Percentiles rank a stretch among this genome's conserved stretches.
Evolutionary conservation across 1,140 invertebrate species (phyloP).

Genomic region (Phenacoccus solenopsis): DNA sequence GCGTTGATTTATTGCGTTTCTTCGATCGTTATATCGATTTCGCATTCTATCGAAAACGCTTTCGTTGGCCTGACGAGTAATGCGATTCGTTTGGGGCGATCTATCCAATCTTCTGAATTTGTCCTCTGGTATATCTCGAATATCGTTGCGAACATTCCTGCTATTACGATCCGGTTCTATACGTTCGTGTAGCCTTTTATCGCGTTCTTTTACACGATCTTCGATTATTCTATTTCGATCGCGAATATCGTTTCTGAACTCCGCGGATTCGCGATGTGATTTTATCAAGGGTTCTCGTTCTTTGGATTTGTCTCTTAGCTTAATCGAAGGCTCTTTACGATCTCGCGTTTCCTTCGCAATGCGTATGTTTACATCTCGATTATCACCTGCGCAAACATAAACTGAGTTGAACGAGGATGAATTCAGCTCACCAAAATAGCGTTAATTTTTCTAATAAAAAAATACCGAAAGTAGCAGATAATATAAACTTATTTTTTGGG

Average conservation of each 20-base stretch:
- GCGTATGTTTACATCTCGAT: not conserved
- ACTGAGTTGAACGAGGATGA: not conserved
- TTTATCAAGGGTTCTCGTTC: not conserved
- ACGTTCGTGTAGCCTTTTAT: not conserved
- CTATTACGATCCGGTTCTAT: not conserved
- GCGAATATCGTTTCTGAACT: not conserved
- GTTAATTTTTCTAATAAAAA: too few relatives aligned
- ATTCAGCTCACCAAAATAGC: not conserved
- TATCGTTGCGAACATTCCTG: not conserved
- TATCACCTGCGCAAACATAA: not conserved
- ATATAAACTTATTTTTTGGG: too few relatives aligned
- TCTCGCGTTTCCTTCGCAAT: not conserved
- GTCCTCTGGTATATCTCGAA: not conserved
- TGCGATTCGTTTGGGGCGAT: not conserved
- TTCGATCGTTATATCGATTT: not conserved
- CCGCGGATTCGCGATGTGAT: not conserved
- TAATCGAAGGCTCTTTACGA: not conserved
- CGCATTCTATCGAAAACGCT: constrained; percentile 11
- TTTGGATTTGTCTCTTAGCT: not conserved
- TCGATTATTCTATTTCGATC: not conserved
- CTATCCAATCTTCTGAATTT: not conserved
- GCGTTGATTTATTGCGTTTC: not conserved
- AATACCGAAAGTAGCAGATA: too few relatives aligned
- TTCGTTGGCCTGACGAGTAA: not conserved
- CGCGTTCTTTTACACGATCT: not conserved